Evolutionary conservation across 2,797 vertebrate genomes (phyloP), one percentile per base, ranked within the genome.

Genomic region (Alectoris magna): DNA sequence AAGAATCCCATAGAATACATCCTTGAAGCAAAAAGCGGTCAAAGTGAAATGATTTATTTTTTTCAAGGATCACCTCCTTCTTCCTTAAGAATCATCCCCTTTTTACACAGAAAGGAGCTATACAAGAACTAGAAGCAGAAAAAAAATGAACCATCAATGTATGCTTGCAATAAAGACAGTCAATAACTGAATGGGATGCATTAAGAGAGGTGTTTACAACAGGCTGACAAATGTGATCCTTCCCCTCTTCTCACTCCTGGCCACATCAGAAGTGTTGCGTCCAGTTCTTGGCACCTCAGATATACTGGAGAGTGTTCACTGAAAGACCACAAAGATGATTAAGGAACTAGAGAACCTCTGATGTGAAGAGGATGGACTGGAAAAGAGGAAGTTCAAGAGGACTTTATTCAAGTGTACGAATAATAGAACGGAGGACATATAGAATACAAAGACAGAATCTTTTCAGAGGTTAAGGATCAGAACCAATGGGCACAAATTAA

Each of bases 371-470:
- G 26, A 29, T 41, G 38, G 26, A 62, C 38, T 8, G 17, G 36
- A 62, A 38, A 27, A 74, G 14, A 34, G 24, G 49, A 29, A 10
- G 3, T 22, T 80, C 11, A 24, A 18, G 9, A 26, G 9, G 9
- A 63, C 17, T 2, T 41, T 17, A 41, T 0, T 13, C 2, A 27
- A 27, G 4, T 11, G 3, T 49, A 16, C 9, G 53, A 81, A 36
- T 43, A 59, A 43, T 4, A 68, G 29, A 82, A 46, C 1, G 2
- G 10, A 21, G 0, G 11, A 3, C 10, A 38, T 14, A 26, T 1
- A n/a, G 11, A n/a, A n/a, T 6, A 46, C 4, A 27, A 14, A 17
- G 15, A 3, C 34, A 59, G 24, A 15, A 0, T 79, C 44, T 85
- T 56, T 19, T 46, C 19, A 36, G 12, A 3, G 1, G 2, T 59